Base-by-base conservation (phyloP, 2,888 invertebrate genomes). In the Cloeon dipterum region DNA sequence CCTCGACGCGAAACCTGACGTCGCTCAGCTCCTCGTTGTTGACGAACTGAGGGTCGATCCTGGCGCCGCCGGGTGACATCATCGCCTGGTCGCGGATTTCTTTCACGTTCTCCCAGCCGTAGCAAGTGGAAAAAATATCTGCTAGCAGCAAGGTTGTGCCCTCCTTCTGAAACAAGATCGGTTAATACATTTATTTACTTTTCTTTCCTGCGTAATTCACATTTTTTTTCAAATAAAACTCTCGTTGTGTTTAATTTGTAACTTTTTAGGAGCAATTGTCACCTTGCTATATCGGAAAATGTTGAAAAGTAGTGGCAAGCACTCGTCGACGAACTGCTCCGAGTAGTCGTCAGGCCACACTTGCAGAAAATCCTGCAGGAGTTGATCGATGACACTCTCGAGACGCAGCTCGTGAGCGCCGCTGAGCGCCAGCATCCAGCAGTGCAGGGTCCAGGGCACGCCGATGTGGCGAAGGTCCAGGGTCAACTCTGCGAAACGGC, bases 21-120 rank as follows among this genome's bases (percentile, higher is more conserved):
- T 89, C 89, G 46, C 85, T 85, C 25, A 89, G 63, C 50, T 86
- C 85, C 1, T 86, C 82, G 59, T 88, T 89, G 61, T 89, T 91
- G 43, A 91, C 86, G 58, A 85, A 91, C 50, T 82, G 78, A 1
- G 86, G 82, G 59, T 91, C 89, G 46, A 88, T 85, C 41, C 85
- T 63, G 0, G 85, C 78, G 25, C 74, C 71, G 20, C 51, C 50
- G 1, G 68, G 63, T 5, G 69, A 61, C 2, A 75, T 68, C 18
- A 50, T 41, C 5, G 49, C 45, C 11, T 45, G 48, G 48, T 74
- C 74, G 45, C 71, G 63, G n/a, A 76, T 70, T 1, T 70, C 63
- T 46, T 79, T 79, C 44, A 85, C 79, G 2, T 75, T 62, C 56
- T 85, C 83, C 72, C 82, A 78, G 33, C 85, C 85, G 50, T 75